Conservation (phyloP, 2,113 vertebrate genomes). For the Puffinus mauretanicus region DNA sequence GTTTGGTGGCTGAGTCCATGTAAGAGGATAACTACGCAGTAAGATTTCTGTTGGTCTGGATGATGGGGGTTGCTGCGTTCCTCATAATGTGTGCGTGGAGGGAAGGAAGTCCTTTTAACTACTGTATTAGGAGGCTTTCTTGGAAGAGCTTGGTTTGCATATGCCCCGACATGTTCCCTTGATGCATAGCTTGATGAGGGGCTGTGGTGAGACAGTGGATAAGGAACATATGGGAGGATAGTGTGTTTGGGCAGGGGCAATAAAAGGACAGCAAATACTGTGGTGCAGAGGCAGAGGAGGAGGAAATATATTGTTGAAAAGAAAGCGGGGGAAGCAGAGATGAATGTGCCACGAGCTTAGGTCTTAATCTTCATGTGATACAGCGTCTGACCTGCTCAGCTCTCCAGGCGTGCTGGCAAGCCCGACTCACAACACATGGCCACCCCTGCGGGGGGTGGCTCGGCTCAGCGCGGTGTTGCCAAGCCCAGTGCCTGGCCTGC, state of each 20-base stretch:
- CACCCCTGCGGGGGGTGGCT: neutral
- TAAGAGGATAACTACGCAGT: neutral
- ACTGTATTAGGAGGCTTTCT: neutral
- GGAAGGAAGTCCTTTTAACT: neutral
- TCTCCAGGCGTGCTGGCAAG: neutral
- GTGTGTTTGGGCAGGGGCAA: neutral
- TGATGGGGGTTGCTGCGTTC: neutral
- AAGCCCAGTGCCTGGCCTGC: neutral
- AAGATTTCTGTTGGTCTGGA: neutral
- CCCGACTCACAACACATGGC: neutral
- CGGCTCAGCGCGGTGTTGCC: rapidly evolving
- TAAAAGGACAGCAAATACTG: neutral
- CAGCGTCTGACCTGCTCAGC: neutral
- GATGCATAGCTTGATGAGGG: neutral
- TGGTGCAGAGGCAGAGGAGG: neutral
- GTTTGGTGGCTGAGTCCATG: neutral
- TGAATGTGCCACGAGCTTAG: neutral
- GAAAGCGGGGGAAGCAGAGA: neutral
- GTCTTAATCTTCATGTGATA: neutral
- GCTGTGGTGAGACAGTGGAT: neutral
- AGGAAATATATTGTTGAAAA: neutral
- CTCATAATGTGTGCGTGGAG: rapidly evolving
- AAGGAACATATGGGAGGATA: neutral
- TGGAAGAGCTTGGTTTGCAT: neutral
- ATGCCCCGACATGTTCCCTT: neutral